phyloP scores from a whole-genome alignment of 2,113 vertebrate species.

The Mus pahari region DNA sequence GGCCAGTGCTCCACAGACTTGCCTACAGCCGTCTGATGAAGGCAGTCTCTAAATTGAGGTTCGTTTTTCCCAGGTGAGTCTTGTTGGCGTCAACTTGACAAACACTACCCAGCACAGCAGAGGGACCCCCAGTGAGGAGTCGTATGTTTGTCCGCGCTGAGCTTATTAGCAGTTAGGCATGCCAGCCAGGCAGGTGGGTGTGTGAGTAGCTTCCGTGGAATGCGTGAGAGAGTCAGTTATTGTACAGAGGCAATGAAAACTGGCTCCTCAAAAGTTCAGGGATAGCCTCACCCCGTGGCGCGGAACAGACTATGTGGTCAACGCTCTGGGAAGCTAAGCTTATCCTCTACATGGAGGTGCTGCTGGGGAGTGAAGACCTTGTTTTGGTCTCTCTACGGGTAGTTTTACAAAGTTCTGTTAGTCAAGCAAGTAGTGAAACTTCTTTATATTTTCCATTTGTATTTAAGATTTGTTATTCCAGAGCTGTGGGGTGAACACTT shows the following conservation, averaged over 20 bases:
- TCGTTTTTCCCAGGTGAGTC: not conserved
- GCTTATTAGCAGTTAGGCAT: not conserved
- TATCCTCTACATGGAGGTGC: not conserved
- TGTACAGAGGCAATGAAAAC: not conserved
- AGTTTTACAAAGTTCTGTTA: not conserved
- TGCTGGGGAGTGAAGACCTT: not conserved
- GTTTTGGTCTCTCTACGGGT: not conserved
- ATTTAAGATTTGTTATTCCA: not conserved
- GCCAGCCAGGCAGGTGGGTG: not conserved
- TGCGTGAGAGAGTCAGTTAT: not conserved
- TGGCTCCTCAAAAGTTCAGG: not conserved
- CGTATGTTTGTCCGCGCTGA: not conserved
- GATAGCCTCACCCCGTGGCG: not conserved
- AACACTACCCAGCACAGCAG: not conserved
- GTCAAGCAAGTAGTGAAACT: not conserved
- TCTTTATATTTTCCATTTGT: not conserved
- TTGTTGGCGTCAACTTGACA: not conserved
- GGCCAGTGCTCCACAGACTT: not conserved
- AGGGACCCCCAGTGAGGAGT: not conserved
- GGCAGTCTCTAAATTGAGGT: not conserved
- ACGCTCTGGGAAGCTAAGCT: not conserved
- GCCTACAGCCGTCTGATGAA: not conserved
- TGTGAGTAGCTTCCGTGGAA: not conserved
- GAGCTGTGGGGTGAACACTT: not conserved
- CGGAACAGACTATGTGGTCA: not conserved